Conservation (phyloP, 2,113 vertebrate genomes). For the Vidua chalybeata region DNA sequence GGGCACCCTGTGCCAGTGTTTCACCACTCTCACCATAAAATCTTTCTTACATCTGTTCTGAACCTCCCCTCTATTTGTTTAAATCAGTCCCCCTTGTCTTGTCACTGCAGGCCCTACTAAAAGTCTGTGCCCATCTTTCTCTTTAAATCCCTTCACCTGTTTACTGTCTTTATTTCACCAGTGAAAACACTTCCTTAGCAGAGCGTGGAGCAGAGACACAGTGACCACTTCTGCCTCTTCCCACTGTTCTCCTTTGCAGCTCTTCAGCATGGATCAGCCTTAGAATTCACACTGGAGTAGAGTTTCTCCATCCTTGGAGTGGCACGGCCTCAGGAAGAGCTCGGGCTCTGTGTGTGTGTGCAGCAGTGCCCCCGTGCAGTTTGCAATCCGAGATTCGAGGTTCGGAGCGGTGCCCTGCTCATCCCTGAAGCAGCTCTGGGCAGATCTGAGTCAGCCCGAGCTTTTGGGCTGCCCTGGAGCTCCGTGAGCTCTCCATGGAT, state of each 20-base stretch:
- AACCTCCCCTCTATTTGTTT: not conserved
- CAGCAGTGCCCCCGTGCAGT: not conserved
- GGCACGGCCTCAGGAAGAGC: fast-evolving
- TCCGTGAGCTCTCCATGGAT: fast-evolving
- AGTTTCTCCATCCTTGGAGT: not conserved
- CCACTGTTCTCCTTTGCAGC: not conserved
- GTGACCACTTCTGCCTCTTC: not conserved
- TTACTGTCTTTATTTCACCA: not conserved
- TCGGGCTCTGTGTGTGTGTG: fast-evolving
- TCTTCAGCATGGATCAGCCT: not conserved
- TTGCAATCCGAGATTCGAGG: fast-evolving
- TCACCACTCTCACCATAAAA: not conserved
- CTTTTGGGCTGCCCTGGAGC: fast-evolving
- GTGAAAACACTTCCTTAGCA: fast-evolving
- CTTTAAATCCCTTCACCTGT: not conserved
- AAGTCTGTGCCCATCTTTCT: not conserved
- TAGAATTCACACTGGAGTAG: no score
- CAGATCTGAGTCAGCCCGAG: not conserved
- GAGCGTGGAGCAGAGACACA: fast-evolving
- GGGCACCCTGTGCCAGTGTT: not conserved
- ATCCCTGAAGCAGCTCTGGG: not conserved
- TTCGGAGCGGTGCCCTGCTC: fast-evolving
- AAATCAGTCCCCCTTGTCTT: not conserved
- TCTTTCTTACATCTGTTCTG: no score
- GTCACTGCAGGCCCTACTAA: not conserved